Percentiles rank a stretch among this genome's conserved stretches.
These are phyloP conservation scores for Phoebastria nigripes DNA, from an alignment of 2,797 vertebrate species.

Conservation along the genomic window DNA sequence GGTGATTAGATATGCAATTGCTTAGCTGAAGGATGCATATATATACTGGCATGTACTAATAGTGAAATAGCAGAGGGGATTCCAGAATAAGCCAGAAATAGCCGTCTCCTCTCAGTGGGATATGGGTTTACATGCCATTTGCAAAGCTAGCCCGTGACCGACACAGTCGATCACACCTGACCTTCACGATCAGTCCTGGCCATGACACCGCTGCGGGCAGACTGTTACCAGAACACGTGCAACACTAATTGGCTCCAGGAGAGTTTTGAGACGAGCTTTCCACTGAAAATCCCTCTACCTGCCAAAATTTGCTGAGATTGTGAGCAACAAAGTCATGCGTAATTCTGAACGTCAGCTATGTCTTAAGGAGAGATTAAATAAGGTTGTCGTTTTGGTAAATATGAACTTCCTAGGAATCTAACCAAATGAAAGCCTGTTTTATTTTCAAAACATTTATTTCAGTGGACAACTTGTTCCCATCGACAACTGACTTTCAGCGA, in stretches of 20 bases:
- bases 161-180: background rate
- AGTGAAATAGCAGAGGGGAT: background rate
- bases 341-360: fast-evolving
- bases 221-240: background rate
- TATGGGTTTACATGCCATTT: background rate
- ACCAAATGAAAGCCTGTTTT: background rate
- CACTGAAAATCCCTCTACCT: background rate
- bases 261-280: background rate
- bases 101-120: background rate
- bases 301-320: background rate
- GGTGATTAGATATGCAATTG: no score
- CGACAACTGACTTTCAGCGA: background rate
- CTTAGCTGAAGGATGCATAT: background rate
- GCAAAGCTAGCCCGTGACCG: background rate
- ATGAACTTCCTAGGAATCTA: background rate
- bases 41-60: no score
- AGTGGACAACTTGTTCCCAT: background rate
- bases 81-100: background rate
- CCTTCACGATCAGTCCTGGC: background rate
- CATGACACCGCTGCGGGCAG: background rate
- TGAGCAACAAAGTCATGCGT: background rate
- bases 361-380: background rate
- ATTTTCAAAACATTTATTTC: background rate
- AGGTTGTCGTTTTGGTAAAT: background rate
- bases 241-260: background rate